A percentile compares a stretch with the other conserved stretches of the same genome.
Evolutionary conservation across 2,113 vertebrate genomes (phyloP).

Genomic region (Anhinga rufa): DNA sequence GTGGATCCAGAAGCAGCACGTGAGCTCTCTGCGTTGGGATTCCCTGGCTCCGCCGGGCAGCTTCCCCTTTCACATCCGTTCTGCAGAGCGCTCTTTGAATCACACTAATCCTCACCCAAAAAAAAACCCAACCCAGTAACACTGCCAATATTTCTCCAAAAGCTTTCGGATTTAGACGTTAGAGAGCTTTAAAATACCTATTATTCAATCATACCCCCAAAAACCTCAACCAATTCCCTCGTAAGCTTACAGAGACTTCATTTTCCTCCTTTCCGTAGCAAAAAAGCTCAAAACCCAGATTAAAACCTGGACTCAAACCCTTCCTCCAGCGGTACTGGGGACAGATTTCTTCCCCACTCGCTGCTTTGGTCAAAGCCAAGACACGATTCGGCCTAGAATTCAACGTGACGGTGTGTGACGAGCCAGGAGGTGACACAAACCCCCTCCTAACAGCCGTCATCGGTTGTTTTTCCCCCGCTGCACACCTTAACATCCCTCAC

Average conservation of each 20-base stretch:
- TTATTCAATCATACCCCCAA: background rate
- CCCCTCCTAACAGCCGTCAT: fast-evolving
- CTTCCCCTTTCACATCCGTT: background rate
- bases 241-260: fast-evolving
- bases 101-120: background rate
- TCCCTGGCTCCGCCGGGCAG: background rate
- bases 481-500: fast-evolving
- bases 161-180: background rate
- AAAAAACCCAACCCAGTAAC: background rate
- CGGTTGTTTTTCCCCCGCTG: fast-evolving
- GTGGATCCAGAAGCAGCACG: background rate
- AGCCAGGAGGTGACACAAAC: background rate
- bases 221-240: background rate
- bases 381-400: background rate
- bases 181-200: background rate
- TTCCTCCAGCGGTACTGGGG: fast-evolving
- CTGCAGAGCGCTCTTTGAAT: background rate
- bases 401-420: fast-evolving
- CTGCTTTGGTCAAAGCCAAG: fast-evolving
- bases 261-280: background rate
- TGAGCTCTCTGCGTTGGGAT: background rate
- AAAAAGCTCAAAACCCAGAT: background rate
- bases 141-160: background rate
- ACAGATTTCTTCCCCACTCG: background rate
- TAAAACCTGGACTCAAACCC: background rate